Evolutionary conservation across 2,113 vertebrate species (phyloP).

Genomic region (Crotalus horridus): DNA sequence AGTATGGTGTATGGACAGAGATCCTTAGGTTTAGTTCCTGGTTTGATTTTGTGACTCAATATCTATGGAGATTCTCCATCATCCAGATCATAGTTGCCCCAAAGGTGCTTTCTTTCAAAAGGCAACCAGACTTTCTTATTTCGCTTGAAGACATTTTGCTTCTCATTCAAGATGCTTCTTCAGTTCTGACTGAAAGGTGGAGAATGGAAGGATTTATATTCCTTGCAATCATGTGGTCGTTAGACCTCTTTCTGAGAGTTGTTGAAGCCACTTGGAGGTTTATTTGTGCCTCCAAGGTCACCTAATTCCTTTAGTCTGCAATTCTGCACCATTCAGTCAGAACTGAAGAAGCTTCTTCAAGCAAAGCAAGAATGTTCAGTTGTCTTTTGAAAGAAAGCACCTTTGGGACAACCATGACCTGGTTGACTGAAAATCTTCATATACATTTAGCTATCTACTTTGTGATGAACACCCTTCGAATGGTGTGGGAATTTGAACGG

Average conservation of each 20-base stretch:
- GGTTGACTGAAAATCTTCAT: background rate
- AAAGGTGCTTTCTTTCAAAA: background rate
- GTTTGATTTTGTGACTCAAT: background rate
- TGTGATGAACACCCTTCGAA: background rate
- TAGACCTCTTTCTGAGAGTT: background rate
- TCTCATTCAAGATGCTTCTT: background rate
- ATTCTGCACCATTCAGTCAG: background rate
- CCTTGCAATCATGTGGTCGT: background rate
- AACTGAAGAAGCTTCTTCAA: background rate
- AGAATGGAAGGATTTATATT: background rate
- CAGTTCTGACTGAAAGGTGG: background rate
- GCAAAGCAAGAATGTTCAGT: background rate
- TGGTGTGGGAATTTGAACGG: background rate
- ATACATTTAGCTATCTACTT: background rate
- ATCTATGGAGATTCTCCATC: background rate
- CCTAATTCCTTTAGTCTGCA: background rate
- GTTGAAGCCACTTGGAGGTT: background rate
- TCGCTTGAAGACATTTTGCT: background rate
- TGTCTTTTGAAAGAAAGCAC: background rate
- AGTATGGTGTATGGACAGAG: background rate
- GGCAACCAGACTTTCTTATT: background rate
- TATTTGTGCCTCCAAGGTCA: background rate
- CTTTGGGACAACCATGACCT: background rate
- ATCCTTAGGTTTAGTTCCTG: background rate
- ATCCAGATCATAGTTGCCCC: background rate